Percentiles rank a stretch among this genome's conserved stretches.
phyloP scores from a whole-genome alignment of 2,113 vertebrate species.

The Corydoras sp. region DNA sequence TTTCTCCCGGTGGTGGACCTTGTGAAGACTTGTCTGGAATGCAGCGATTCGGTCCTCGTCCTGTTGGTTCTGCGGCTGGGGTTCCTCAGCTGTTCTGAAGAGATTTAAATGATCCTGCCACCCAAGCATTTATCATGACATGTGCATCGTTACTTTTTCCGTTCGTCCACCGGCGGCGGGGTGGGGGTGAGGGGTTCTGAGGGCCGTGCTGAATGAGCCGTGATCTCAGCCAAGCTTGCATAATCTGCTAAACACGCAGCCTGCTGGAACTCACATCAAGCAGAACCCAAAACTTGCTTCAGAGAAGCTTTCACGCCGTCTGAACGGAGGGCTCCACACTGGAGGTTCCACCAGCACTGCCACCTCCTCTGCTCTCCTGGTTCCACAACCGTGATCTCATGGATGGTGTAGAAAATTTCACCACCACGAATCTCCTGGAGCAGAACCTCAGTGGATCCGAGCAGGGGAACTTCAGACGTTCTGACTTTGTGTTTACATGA shows the following conservation, averaged over 20 bases:
- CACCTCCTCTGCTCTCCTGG: not conserved
- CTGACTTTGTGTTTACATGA: not conserved
- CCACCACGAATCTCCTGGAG: not conserved
- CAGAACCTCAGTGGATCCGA: not conserved
- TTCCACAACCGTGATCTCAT: constrained; percentile 6
- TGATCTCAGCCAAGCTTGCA: constrained; percentile 12
- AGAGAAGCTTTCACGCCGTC: constrained; percentile 4
- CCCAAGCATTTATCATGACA: constrained; percentile 25
- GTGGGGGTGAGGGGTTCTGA: not conserved
- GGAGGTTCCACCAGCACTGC: not conserved
- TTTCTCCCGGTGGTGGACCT: constrained; percentile 31
- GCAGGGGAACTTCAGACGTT: not conserved
- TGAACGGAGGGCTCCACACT: not conserved
- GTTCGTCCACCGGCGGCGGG: constrained; percentile 1
- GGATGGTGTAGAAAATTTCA: not conserved
- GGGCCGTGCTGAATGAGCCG: constrained; percentile 10
- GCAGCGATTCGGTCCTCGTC: constrained; percentile 21
- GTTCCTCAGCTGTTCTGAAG: constrained; percentile 10
- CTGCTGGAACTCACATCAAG: constrained; percentile 13
- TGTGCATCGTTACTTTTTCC: constrained; percentile 14
- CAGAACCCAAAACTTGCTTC: constrained; percentile 4
- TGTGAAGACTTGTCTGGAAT: constrained; percentile 53
- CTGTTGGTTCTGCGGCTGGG: not conserved
- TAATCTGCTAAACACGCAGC: constrained; percentile 30
- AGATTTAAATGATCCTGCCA: constrained; percentile 11